These are phyloP conservation scores for Tragelaphus eurycerus DNA, from an alignment of 2,797 vertebrate species.

Conservation along the genomic window DNA sequence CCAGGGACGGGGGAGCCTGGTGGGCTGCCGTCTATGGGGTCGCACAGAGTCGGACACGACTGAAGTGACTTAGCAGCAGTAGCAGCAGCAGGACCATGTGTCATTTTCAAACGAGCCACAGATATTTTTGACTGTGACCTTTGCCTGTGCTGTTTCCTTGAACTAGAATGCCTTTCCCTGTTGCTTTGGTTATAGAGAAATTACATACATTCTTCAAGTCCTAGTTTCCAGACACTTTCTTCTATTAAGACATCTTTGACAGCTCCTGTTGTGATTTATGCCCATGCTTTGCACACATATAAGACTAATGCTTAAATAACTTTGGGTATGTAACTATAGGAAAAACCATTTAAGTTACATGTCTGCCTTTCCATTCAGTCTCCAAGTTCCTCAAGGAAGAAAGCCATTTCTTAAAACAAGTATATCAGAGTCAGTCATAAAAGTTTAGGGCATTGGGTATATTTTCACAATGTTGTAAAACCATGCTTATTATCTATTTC, in stretches of 20 bases:
- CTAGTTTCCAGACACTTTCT: neutral
- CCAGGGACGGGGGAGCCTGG: too few species aligned
- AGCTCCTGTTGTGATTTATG: neutral
- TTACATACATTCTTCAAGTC: neutral
- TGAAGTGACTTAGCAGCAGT: too few species aligned
- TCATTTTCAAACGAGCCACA: neutral
- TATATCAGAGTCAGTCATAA: neutral
- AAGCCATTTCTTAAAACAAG: neutral
- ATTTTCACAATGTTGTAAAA: neutral
- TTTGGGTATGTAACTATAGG: neutral
- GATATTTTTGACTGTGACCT: neutral
- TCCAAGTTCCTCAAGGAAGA: neutral
- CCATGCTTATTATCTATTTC: neutral
- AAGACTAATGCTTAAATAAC: neutral
- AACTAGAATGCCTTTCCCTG: neutral
- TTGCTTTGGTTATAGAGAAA: neutral
- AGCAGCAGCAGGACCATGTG: too few species aligned
- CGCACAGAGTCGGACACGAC: too few species aligned
- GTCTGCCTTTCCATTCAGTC: neutral
- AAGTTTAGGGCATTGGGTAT: neutral
- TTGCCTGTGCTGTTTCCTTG: neutral
- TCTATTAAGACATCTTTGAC: neutral
- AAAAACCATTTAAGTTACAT: neutral
- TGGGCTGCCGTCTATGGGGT: too few species aligned
- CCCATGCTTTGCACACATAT: neutral